phyloP scores from a whole-genome alignment of 2,888 invertebrate genomes.

The Drosophila recens region DNA sequence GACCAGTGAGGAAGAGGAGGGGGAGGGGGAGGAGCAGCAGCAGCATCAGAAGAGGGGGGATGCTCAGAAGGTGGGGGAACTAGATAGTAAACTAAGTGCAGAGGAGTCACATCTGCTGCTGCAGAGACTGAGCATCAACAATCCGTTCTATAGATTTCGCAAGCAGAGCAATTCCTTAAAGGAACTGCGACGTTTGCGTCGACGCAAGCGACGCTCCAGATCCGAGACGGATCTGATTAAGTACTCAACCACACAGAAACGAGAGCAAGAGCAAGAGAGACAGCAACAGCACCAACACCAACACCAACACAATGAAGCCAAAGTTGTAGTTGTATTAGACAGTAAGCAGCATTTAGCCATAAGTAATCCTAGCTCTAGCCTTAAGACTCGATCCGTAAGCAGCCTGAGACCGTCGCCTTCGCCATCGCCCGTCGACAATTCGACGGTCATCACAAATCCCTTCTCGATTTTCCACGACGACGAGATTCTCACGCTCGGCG shows the following conservation, averaged over 20 bases:
- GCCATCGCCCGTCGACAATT: constrained; percentile 68
- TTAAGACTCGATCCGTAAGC: constrained; percentile 78
- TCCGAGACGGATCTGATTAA: constrained; percentile 80
- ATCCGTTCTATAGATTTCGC: constrained; percentile 84
- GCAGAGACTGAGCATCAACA: constrained; percentile 82
- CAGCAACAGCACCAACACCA: constrained; percentile 17
- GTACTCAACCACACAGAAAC: constrained; percentile 6
- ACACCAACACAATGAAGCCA: constrained; percentile 73
- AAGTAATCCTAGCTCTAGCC: constrained; percentile 55
- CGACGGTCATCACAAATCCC: constrained; percentile 85
- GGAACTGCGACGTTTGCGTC: constrained; percentile 61
- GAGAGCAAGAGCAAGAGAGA: not conserved
- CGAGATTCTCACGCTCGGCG: constrained; percentile 75
- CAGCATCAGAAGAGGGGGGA: constrained; percentile 1
- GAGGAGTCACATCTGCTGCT: constrained; percentile 75
- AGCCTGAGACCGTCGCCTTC: constrained; percentile 48
- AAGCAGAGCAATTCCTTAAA: constrained; percentile 83
- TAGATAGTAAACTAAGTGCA: constrained; percentile 35
- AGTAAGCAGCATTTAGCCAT: constrained; percentile 73
- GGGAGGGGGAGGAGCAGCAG: constrained; percentile 24
- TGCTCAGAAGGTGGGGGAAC: not conserved
- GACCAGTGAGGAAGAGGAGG: constrained; percentile 42
- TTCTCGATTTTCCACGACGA: constrained; percentile 84
- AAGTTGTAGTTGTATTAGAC: constrained; percentile 82
- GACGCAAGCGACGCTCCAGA: constrained; percentile 62